phyloP scores from a whole-genome alignment of 2,888 invertebrate genomes.

The Ceriagrion tenellum region DNA sequence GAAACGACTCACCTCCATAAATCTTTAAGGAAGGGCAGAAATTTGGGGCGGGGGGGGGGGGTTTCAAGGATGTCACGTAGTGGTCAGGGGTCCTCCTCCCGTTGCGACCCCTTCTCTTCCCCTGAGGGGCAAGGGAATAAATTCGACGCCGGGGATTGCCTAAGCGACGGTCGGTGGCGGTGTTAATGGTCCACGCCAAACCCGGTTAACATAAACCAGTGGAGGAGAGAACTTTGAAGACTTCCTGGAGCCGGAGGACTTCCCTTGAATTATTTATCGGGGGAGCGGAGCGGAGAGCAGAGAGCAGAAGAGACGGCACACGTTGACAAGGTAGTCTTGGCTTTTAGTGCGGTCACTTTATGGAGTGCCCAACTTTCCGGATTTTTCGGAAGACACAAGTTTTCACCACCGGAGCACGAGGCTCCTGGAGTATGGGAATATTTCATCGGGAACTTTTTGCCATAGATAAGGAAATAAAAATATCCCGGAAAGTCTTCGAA shows the following conservation, averaged over 20 bases:
- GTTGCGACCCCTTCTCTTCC: neutral
- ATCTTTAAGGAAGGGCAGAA: neutral
- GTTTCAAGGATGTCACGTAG: neutral
- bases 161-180: neutral
- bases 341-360: constrained; percentile 3
- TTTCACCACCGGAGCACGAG: neutral
- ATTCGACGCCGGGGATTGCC: neutral
- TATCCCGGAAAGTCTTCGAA: too few species aligned
- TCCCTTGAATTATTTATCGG: constrained; percentile 1
- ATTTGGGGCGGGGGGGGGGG: neutral
- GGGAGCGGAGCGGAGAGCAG: neutral
- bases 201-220: neutral
- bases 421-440: neutral
- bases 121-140: neutral
- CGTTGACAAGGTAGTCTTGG: neutral
- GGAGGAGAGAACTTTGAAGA: neutral
- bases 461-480: too few species aligned
- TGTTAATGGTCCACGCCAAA: neutral
- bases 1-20: neutral
- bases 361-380: neutral
- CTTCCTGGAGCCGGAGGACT: neutral
- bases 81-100: neutral
- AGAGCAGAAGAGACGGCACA: too few species aligned
- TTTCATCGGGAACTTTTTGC: too few species aligned
- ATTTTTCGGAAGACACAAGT: neutral